These are phyloP conservation scores for Semnopithecus entellus DNA, from an alignment of 2,113 vertebrate genomes.

Conservation along the genomic window DNA sequence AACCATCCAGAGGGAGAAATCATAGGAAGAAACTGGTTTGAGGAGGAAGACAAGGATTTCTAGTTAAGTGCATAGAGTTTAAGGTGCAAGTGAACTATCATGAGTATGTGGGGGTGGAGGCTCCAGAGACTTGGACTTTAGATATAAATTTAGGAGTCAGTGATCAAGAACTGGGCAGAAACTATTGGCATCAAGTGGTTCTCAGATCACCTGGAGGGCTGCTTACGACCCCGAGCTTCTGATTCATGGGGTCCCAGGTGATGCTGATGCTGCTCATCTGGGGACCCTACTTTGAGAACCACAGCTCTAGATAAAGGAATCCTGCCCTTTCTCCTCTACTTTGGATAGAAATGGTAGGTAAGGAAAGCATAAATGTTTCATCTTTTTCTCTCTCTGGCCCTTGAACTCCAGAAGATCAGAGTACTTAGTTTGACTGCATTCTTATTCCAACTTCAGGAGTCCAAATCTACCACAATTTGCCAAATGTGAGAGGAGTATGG, in stretches of 20 bases:
- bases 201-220: not conserved
- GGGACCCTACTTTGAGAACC: not conserved
- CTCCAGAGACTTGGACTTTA: not conserved
- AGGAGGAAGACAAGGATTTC: not conserved
- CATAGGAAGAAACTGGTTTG: not conserved
- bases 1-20: not conserved
- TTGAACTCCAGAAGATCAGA: not conserved
- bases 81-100: too few species aligned
- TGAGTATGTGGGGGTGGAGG: not conserved
- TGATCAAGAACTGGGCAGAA: too few species aligned
- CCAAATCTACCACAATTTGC: not conserved
- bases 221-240: not conserved
- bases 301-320: not conserved
- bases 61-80: rapidly evolving
- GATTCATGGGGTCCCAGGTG: not conserved
- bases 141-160: not conserved
- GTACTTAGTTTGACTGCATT: not conserved
- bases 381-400: not conserved
- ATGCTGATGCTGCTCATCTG: not conserved
- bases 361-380: not conserved
- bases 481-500: not conserved
- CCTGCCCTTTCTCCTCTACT: not conserved
- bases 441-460: not conserved
- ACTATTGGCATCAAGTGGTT: not conserved
- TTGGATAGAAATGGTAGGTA: not conserved